phyloP scores from a whole-genome alignment of 2,797 vertebrate species.

The Falco columbarius region DNA sequence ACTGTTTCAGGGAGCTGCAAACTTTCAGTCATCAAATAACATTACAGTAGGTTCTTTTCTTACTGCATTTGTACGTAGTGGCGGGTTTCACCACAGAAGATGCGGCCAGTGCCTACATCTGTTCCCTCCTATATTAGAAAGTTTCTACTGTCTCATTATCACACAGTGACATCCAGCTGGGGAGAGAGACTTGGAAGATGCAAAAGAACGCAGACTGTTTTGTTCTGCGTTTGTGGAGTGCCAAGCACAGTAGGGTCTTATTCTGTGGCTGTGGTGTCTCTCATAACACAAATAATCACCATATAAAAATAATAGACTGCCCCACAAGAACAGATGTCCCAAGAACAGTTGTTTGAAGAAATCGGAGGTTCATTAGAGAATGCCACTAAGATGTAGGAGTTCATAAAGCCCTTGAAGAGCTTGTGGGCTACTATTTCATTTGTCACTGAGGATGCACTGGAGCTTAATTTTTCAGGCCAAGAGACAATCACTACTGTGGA shows the following conservation, averaged over 20 bases:
- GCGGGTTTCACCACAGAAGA: background rate
- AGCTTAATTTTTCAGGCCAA: background rate
- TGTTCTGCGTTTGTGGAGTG: background rate
- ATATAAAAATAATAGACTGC: background rate
- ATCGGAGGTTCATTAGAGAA: background rate
- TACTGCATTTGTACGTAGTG: rapidly evolving
- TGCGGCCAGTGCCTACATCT: background rate
- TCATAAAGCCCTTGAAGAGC: background rate
- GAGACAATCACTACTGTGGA: rapidly evolving
- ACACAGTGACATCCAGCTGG: background rate
- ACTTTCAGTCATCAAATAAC: background rate
- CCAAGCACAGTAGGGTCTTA: conserved; percentile 1
- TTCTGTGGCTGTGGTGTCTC: background rate
- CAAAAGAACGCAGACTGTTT: background rate
- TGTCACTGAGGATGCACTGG: background rate
- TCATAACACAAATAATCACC: conserved; percentile 34
- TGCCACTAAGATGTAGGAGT: background rate
- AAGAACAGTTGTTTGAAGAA: background rate
- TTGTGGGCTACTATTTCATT: rapidly evolving
- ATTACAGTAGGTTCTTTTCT: background rate
- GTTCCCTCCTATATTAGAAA: background rate
- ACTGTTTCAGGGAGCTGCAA: background rate
- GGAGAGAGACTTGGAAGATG: background rate
- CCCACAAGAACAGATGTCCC: background rate
- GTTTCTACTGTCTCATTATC: background rate